Conservation (phyloP, 1,140 invertebrate genomes). For the Oscheius sp. region DNA sequence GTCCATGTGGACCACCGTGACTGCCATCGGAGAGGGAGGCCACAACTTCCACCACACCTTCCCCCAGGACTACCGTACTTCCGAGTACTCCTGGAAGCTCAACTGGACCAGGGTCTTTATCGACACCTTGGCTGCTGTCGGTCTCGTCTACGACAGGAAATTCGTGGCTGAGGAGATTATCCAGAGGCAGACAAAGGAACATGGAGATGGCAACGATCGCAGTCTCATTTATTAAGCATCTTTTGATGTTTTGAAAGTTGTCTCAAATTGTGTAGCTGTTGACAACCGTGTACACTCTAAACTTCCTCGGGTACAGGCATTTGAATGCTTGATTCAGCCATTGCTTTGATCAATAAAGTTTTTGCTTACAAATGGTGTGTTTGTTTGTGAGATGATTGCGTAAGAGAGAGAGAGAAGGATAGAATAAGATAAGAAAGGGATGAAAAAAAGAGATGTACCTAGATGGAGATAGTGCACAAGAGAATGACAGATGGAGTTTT, state of each 20-base stretch:
- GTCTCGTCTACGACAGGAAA: slow-evolving; percentile 83
- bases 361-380: not conserved
- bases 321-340: not conserved
- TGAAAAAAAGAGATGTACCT: no score
- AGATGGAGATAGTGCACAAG: no score
- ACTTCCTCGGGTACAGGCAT: not conserved
- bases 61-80: slow-evolving; percentile 83
- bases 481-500: no score
- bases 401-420: no score
- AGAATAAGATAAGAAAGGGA: no score
- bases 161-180: slow-evolving; percentile 45
- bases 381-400: no score
- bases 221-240: not conserved
- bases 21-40: slow-evolving; percentile 61
- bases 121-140: slow-evolving; percentile 74
- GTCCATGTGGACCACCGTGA: slow-evolving; percentile 52
- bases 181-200: slow-evolving; percentile 45
- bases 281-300: not conserved
- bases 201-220: slow-evolving; percentile 29
- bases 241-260: no score
- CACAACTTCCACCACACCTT: slow-evolving; percentile 95
- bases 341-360: not conserved
- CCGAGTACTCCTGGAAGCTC: slow-evolving; percentile 73
- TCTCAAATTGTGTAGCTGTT: not conserved
- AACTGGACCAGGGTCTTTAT: slow-evolving; percentile 80